Evolutionary conservation across 2,113 vertebrate genomes (phyloP), one percentile per base, ranked within the genome.

Genomic region (Oncorhynchus kisutch): DNA sequence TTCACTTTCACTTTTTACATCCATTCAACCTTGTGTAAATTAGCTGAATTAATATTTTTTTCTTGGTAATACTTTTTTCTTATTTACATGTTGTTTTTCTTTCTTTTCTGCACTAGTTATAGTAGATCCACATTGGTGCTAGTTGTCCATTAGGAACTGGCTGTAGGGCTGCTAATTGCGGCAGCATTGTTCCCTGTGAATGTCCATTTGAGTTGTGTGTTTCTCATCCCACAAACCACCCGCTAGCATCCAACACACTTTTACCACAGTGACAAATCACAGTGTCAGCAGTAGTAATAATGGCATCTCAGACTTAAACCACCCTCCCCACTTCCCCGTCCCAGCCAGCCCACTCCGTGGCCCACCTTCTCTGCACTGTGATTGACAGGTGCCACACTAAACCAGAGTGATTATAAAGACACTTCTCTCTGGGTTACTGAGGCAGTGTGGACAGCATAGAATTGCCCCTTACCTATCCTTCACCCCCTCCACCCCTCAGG

Each of bases 331-430:
- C 16, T 18, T 54, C 3, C 51, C 51, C 3, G 1, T 54, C 13
- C 51, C 51, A 18, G 51, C 20, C 60, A 25, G 60, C 22, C 60
- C 60, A 22, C 24, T 34, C 29, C 0, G 8, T 34, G 18, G 14
- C 31, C 27, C 31, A 34, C 67, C 11, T 16, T 68, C 67, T 34
- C 29, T 72, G 29, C n/a, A 14, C 34, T 29, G 68, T 60, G 89
- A 89, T 75, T 87, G 91, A 86, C 90, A 90, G 79, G 66, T 86
- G 78, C 77, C 79, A 83, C 80, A 77, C 85, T 80, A 78, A 75
- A 81, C 16, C 79, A 80, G 80, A 76, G 76, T 81, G 80, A 22
- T 67, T 67, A 25, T 67, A 25, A 25, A 25, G 14, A 18, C 29
- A 13, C 27, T 13, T 80, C 78, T 83, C 83, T 72, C 73, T 16